These are phyloP conservation scores for Gadus chalcogrammus DNA, from an alignment of 2,113 vertebrate genomes.

Conservation along the genomic window DNA sequence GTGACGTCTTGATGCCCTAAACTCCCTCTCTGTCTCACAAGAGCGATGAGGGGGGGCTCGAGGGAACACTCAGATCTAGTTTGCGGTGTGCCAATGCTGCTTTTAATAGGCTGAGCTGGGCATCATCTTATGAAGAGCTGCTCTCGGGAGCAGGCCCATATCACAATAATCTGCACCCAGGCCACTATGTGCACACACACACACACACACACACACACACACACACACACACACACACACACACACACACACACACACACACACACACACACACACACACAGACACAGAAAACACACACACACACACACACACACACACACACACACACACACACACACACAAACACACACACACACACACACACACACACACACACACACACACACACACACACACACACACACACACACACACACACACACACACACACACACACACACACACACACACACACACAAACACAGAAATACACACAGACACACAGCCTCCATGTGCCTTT, in stretches of 20 bases:
- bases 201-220: constrained; percentile 21
- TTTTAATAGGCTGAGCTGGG: constrained; percentile 60
- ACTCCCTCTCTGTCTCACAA: neutral
- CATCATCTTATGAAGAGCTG: constrained; percentile 18
- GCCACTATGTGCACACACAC: constrained; percentile 16
- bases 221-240: neutral
- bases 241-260: neutral
- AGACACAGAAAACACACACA: neutral
- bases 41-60: constrained; percentile 18
- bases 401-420: neutral
- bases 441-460: neutral
- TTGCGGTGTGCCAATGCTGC: constrained; percentile 63
- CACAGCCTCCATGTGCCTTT: no score
- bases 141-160: constrained; percentile 63
- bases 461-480: neutral
- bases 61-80: constrained; percentile 63
- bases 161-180: constrained; percentile 41
- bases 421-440: constrained; percentile 23
- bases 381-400: neutral
- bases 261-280: neutral
- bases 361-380: constrained; percentile 22
- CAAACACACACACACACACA: neutral
- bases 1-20: neutral
- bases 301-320: constrained; percentile 23
- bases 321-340: neutral